Base-by-base conservation (phyloP, 2,888 invertebrate genomes). In the Melanchra persicariae region DNA sequence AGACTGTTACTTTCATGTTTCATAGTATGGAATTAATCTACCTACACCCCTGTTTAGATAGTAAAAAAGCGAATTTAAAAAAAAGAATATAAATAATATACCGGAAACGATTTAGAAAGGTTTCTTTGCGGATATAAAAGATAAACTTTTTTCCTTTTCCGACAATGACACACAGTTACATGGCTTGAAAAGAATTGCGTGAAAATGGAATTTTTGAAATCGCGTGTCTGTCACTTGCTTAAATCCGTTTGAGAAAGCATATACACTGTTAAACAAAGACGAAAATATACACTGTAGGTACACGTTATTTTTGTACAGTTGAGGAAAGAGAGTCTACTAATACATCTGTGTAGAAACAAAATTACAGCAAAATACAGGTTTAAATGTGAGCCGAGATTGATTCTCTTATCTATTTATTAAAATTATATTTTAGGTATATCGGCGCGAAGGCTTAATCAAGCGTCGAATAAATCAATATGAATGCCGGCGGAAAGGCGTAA, bases 191-290 rank as follows among this genome's bases (percentile, higher is more conserved):
- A 60, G 68, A 74, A 74, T 61, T 52, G 63, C 77, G 55, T 61
- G 77, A 61, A 81, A 76, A 68, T 61, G 45, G 52, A 61, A 61
- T 77, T 81, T 64, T 61, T 64, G 43, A 57, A 61, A 68, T 76
- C 68, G 55, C 81, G 26, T 80, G 80, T 75, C 77, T 76, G 55
- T 75, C 81, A 61, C 47, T 64, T 63, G 55, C 47, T 67, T 60
- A 68, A 75, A 68, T 68, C 68, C 60, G 55, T 58, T 67, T 55
- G 24, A 68, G 77, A 51, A 64, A 57, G n/a, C 40, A 49, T 80
- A 47, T 80, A 45, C 37, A 57, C 37, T 26, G 17, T 40, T 30
- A 63, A 26, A 51, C 6, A 72, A 54, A 45, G 8, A 37, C 22
- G 55, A 54, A 26, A 19, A 55, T 59, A 58, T 26, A 55, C 7